Evolutionary conservation across 2,888 invertebrate species (phyloP).

Genomic region (Thereva unica): DNA sequence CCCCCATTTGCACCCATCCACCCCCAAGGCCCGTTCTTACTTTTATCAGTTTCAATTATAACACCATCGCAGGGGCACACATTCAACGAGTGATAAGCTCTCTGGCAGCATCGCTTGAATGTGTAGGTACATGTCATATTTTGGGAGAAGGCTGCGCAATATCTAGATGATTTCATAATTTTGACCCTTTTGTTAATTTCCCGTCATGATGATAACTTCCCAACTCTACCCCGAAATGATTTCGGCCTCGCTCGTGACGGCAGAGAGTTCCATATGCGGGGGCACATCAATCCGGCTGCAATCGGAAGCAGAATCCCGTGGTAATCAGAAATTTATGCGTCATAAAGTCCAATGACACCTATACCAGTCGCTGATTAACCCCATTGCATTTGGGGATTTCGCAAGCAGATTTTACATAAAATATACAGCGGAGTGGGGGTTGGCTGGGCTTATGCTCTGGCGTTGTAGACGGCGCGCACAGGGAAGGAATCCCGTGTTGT

Average conservation of each 20-base stretch:
- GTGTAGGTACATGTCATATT: background rate
- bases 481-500: too few species aligned
- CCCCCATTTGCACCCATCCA: too few species aligned
- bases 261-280: too few species aligned
- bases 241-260: too few species aligned
- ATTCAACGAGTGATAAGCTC: too few species aligned
- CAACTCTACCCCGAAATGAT: background rate
- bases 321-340: conserved; percentile 7
- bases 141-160: background rate
- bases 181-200: conserved; percentile 35
- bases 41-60: conserved; percentile 9
- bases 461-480: too few species aligned
- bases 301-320: too few species aligned
- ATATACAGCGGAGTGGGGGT: background rate
- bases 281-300: too few species aligned
- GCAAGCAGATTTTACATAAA: background rate
- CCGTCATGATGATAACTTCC: conserved; percentile 30
- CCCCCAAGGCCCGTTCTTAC: background rate
- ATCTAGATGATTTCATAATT: conserved; percentile 29
- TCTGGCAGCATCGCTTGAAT: too few species aligned
- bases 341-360: conserved; percentile 5
- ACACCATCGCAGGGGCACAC: background rate
- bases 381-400: background rate
- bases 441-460: too few species aligned
- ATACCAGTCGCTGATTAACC: conserved; percentile 2